Evolutionary conservation across 2,113 vertebrate species (phyloP), one percentile per base, ranked within the genome.

Genomic region (Calyptommatus sinebrachiatus): DNA sequence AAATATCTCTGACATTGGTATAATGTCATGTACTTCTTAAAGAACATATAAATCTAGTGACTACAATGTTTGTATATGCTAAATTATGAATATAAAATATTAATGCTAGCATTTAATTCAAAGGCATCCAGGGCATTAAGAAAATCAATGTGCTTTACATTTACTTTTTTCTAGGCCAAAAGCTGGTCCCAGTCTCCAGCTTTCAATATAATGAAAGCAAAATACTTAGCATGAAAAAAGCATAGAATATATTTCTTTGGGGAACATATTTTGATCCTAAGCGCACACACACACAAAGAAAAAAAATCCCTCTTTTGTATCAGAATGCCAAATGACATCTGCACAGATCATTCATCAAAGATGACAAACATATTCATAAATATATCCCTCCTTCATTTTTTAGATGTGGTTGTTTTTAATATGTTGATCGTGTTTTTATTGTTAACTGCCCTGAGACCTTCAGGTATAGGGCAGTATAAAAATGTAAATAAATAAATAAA

Each of bases 121-220:
- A 79, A 75, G 18, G 22, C 75, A 8, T 76, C 57, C 29, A 48
- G 41, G 21, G 16, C 22, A 2, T 80, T 81, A 84, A 79, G 82
- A 91, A 89, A 87, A 57, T 75, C 1, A 63, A 29, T 80, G 0
- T 31, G 18, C 79, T 89, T 87, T 85, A 87, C 81, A 77, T 46
- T 72, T n/a, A 53, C 71, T 21, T 76, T 67, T 74, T 71, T 72
- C 3, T 79, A 90, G 86, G 82, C 7, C 24, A 81, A 79, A 8
- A 88, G 78, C 88, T 48, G 53, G 14, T 57, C 53, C 53, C 16
- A 18, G 53, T 9, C 82, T 24, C 79, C 28, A 77, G 24, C 61
- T 48, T 73, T 3, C 76, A n/a, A 31, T 78, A 50, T 87, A 85
- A 79, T 76, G 80, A 83, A 82, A 76, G 76, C 80, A 81, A 48